A percentile compares a stretch with the other conserved stretches of the same genome.
Conservation (phyloP, 2,888 invertebrate genomes). For the Steromphala cineraria region DNA sequence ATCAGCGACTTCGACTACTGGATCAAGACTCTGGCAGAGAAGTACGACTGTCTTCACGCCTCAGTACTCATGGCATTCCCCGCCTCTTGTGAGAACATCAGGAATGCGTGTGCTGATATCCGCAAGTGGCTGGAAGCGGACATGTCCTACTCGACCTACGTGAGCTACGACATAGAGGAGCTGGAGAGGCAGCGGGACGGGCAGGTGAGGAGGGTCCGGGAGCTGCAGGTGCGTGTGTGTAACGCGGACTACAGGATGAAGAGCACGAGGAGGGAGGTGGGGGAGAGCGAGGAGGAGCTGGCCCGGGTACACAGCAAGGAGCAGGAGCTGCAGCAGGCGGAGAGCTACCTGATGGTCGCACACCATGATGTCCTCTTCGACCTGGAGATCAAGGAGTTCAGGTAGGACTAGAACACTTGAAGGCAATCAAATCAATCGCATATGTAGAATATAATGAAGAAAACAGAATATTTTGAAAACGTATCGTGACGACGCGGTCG, state of each 20-base stretch:
- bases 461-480: too few relatives aligned
- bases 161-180: conserved; percentile 59
- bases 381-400: conserved; percentile 58
- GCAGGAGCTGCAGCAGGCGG: conserved; percentile 47
- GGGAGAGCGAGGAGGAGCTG: conserved; percentile 51
- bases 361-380: conserved; percentile 59
- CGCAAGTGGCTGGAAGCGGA: conserved; percentile 66
- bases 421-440: too few relatives aligned
- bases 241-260: conserved; percentile 59
- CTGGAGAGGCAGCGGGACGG: conserved; percentile 52
- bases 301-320: conserved; percentile 53
- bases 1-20: conserved; percentile 57
- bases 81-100: conserved; percentile 62
- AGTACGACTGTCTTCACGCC: conserved; percentile 55
- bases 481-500: too few relatives aligned
- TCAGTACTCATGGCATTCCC: conserved; percentile 64
- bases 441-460: too few relatives aligned
- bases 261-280: conserved; percentile 46
- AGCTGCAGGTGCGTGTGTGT: conserved; percentile 53
- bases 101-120: conserved; percentile 54
- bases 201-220: conserved; percentile 41
- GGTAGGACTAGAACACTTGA: conserved; percentile 32
- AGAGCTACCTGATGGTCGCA: conserved; percentile 45
- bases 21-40: conserved; percentile 57
- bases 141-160: conserved; percentile 58